Evolutionary conservation across 2,888 invertebrate species (phyloP).

Genomic region (Zaprionus lineosus): DNA sequence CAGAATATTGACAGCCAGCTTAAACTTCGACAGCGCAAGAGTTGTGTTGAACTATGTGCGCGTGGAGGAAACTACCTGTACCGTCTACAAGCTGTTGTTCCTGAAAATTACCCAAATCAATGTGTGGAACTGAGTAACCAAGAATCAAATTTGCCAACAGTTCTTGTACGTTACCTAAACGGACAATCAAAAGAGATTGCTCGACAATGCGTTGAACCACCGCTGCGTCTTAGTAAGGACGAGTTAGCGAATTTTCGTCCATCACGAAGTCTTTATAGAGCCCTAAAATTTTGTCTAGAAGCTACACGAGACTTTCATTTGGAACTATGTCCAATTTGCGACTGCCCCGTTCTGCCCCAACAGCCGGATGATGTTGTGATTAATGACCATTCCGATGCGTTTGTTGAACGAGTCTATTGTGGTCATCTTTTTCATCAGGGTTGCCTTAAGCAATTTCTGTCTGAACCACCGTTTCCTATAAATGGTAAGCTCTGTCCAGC

Average conservation of each 20-base stretch:
- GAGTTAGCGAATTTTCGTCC: constrained; percentile 85
- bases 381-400: constrained; percentile 85
- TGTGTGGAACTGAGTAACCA: constrained; percentile 84
- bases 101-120: constrained; percentile 86
- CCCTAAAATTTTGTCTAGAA: constrained; percentile 86
- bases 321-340: constrained; percentile 87
- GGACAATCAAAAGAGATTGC: constrained; percentile 88
- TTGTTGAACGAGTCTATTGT: constrained; percentile 88
- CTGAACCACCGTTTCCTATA: constrained; percentile 88
- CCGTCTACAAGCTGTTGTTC: constrained; percentile 85
- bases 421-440: constrained; percentile 88
- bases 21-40: constrained; percentile 87
- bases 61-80: constrained; percentile 86
- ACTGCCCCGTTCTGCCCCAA: constrained; percentile 85
- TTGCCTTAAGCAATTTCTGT: constrained; percentile 87
- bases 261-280: constrained; percentile 85
- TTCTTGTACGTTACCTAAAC: constrained; percentile 85
- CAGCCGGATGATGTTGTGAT: constrained; percentile 84
- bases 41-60: constrained; percentile 85
- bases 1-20: constrained; percentile 84
- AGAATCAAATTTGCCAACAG: constrained; percentile 87
- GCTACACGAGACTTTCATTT: constrained; percentile 86
- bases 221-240: constrained; percentile 84
- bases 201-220: constrained; percentile 87
- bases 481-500: constrained; percentile 88